Evolutionary conservation across 2,797 vertebrate species (phyloP).

Genomic region (Microctenopoma steveboyesi): DNA sequence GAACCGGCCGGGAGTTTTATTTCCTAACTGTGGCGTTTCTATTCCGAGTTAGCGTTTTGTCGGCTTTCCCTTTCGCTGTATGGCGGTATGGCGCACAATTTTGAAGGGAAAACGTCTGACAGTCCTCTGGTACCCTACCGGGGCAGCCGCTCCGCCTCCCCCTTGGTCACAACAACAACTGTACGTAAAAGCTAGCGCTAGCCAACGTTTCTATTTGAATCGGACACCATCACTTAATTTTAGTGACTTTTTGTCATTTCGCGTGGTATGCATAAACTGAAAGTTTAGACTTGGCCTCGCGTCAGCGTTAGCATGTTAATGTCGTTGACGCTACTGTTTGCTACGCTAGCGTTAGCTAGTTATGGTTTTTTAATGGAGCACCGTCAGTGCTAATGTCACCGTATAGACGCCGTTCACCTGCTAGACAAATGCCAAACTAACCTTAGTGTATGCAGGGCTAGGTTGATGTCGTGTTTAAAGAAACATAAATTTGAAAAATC

Average conservation of each 20-base stretch:
- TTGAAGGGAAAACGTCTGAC: constrained; percentile 72
- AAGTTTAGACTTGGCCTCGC: constrained; percentile 38
- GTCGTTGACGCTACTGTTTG: constrained; percentile 13
- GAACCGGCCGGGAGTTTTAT: neutral
- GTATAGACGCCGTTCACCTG: constrained; percentile 45
- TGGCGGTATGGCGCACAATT: constrained; percentile 79
- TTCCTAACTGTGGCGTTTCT: neutral
- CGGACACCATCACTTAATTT: fast-evolving
- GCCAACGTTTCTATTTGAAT: neutral
- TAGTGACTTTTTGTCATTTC: neutral
- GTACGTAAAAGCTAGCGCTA: constrained; percentile 45
- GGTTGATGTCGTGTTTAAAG: neutral
- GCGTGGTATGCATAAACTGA: neutral
- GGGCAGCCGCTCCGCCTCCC: constrained; percentile 78
- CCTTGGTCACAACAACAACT: constrained; percentile 75
- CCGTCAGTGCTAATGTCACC: constrained; percentile 47
- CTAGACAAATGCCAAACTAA: constrained; percentile 7
- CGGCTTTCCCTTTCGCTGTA: constrained; percentile 35
- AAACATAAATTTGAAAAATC: fast-evolving
- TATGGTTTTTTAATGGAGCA: constrained; percentile 40
- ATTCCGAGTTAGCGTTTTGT: neutral
- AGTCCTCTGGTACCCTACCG: constrained; percentile 49
- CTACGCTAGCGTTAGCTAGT: constrained; percentile 8
- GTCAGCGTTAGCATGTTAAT: constrained; percentile 3
- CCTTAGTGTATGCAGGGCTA: neutral